Evolutionary conservation across 1,140 invertebrate genomes (phyloP).

Genomic region (Lepidurus apus): DNA sequence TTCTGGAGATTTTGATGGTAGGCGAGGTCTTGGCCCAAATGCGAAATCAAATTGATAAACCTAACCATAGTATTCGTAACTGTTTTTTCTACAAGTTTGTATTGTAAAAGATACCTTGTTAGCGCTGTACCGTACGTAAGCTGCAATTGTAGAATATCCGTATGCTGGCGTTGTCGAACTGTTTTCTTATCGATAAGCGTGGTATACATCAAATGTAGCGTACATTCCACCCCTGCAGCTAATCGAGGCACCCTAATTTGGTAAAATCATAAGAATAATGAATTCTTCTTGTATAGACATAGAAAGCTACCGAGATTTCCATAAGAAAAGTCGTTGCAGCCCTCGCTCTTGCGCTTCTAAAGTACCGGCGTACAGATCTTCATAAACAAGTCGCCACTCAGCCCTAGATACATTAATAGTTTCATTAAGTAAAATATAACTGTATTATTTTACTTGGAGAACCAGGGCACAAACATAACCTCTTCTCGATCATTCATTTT

Average conservation of each 20-base stretch:
- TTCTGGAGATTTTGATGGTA: constrained; percentile 48
- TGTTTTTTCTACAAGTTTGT: background rate
- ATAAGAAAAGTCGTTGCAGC: constrained; percentile 51
- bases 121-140: constrained; percentile 56
- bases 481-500: background rate
- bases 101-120: constrained; percentile 46
- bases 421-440: constrained; percentile 20
- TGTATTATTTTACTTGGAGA: constrained; percentile 34
- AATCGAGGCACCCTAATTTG: constrained; percentile 52
- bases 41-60: constrained; percentile 33
- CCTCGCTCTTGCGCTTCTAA: constrained; percentile 46
- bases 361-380: constrained; percentile 50
- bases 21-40: constrained; percentile 29
- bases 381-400: constrained; percentile 56
- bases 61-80: constrained; percentile 27
- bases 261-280: too few relatives aligned
- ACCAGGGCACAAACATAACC: constrained; percentile 36
- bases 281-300: too few relatives aligned
- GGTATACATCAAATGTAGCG: constrained; percentile 58
- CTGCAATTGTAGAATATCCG: constrained; percentile 45
- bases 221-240: constrained; percentile 61
- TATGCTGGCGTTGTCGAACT: constrained; percentile 41
- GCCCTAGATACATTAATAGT: constrained; percentile 37
- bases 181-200: constrained; percentile 46
- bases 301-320: constrained; percentile 51